Conservation (phyloP, 2,888 invertebrate genomes). For the Mythimna ferrago region DNA sequence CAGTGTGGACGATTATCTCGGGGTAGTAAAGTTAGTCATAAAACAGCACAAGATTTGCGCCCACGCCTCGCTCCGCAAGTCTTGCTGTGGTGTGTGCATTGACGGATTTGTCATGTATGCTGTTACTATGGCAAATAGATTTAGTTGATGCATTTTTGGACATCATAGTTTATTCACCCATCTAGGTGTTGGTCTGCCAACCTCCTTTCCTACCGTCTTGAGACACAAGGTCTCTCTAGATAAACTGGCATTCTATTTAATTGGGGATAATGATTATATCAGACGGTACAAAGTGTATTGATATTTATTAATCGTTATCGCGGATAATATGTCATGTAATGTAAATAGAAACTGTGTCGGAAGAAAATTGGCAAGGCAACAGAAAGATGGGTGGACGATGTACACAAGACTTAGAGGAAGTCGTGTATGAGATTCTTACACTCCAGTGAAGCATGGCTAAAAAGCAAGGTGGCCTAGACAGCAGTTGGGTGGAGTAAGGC, state of each 20-base stretch:
- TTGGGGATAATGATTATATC: no score
- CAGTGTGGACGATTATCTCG: conserved; percentile 67
- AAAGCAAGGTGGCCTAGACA: neutral
- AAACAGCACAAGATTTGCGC: conserved; percentile 66
- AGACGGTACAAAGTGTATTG: no score
- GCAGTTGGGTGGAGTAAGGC: neutral
- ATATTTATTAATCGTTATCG: no score
- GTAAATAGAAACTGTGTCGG: neutral
- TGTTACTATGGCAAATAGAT: neutral
- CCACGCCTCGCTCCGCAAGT: conserved; percentile 56
- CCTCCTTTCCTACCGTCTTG: no score
- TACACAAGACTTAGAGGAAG: neutral
- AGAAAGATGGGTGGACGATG: neutral
- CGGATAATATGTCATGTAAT: neutral
- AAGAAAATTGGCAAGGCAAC: neutral
- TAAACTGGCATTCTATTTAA: no score
- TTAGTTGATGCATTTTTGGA: neutral
- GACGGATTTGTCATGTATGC: conserved; percentile 6
- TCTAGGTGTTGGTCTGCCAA: no score
- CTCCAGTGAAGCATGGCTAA: neutral
- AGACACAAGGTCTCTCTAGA: no score
- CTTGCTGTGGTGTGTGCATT: conserved; percentile 16
- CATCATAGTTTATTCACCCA: no score
- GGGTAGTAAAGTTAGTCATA: conserved; percentile 66
- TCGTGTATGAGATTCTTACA: no score